These are phyloP conservation scores for Bettongia penicillata DNA, from an alignment of 2,113 vertebrate species.

Conservation along the genomic window DNA sequence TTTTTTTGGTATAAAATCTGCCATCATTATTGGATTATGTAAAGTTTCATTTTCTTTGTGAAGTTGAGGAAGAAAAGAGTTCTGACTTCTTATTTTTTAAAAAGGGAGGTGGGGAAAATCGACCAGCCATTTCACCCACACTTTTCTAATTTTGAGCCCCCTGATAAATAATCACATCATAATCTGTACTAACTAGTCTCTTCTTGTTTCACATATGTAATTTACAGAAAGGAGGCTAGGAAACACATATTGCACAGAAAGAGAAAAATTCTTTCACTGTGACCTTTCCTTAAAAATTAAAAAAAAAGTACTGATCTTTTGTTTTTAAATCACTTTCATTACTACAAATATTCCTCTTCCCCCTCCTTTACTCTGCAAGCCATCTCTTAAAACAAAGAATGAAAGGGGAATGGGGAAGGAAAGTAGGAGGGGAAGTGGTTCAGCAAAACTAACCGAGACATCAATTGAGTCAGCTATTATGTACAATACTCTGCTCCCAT, in stretches of 20 bases:
- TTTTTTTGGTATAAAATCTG: conserved; percentile 72
- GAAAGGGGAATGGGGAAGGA: not conserved
- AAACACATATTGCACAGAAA: conserved; percentile 5
- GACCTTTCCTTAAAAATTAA: not conserved
- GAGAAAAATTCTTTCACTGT: conserved; percentile 3
- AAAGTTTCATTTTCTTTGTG: conserved; percentile 73
- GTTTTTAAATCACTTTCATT: not conserved
- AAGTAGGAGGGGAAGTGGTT: not conserved
- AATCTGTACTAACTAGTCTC: conserved; percentile 57
- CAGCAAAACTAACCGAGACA: not conserved
- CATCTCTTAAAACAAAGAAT: not conserved
- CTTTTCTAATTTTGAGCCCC: conserved; percentile 44
- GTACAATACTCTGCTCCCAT: not conserved
- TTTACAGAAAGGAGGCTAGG: conserved; percentile 46
- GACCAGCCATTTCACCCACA: conserved; percentile 66
- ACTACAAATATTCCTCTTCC: not conserved
- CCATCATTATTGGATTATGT: conserved; percentile 65
- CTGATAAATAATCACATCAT: conserved; percentile 63
- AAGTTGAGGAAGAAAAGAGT: conserved; percentile 65
- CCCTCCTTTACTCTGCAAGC: not conserved
- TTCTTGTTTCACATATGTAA: conserved; percentile 57
- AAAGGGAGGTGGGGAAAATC: conserved; percentile 55
- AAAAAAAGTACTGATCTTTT: not conserved
- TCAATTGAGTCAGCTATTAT: not conserved
- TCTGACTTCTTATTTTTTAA: conserved; percentile 68